Evolutionary conservation across 2,113 vertebrate genomes (phyloP).

Genomic region (Callipepla californica): DNA sequence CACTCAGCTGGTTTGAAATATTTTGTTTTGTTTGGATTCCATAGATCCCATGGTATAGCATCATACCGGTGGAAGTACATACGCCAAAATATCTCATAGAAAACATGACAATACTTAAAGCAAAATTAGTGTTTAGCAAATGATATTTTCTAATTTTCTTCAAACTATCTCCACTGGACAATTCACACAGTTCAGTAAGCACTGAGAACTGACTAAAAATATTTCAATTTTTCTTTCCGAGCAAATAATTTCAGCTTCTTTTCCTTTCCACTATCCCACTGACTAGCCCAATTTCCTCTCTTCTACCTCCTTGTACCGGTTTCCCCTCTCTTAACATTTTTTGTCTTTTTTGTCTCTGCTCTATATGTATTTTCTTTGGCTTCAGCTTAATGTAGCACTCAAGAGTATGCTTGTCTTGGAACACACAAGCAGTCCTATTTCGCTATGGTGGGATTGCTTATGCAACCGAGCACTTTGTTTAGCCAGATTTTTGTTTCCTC

Average conservation of each 20-base stretch:
- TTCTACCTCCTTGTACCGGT: not conserved
- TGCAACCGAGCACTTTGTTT: not conserved
- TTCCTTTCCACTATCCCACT: not conserved
- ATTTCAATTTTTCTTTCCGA: not conserved
- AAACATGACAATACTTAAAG: not conserved
- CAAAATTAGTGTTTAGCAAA: not conserved
- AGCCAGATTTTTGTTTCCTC: not conserved
- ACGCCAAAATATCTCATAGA: not conserved
- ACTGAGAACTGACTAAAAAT: not conserved
- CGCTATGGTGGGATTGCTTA: slow-evolving; percentile 15
- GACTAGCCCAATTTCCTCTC: not conserved
- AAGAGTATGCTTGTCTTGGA: slow-evolving; percentile 4
- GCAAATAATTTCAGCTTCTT: not conserved
- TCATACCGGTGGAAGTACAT: not conserved
- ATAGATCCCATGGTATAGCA: not conserved
- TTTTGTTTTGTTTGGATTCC: not conserved
- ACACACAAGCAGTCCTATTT: not conserved
- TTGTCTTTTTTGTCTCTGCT: not conserved
- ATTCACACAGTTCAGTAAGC: not conserved
- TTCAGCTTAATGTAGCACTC: not conserved
- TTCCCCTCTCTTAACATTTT: not conserved
- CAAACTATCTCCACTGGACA: not conserved
- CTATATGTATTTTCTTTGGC: slow-evolving; percentile 30
- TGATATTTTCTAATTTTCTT: not conserved
- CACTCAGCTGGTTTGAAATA: not conserved